Percentiles rank a stretch among this genome's conserved stretches.
Conservation (phyloP, 2,888 invertebrate species). For the Hirtodrosophila cameraria region DNA sequence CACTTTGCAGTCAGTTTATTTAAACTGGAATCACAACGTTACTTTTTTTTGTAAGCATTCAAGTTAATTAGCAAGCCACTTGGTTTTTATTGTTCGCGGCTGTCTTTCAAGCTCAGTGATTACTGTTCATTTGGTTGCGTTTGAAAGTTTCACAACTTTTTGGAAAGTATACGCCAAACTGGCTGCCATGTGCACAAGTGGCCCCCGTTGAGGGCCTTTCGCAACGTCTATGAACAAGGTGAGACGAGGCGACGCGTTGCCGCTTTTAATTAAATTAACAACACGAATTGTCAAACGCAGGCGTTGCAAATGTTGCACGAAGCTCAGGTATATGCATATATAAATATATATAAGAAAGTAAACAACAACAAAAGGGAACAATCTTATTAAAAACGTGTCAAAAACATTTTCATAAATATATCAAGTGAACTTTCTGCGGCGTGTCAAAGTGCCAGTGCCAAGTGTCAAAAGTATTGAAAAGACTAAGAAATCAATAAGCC, state of each 20-base stretch:
- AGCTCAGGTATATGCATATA: conserved; percentile 36
- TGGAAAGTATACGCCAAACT: conserved; percentile 8
- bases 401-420: conserved; percentile 78
- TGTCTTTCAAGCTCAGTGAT: conserved; percentile 4
- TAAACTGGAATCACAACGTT: background rate
- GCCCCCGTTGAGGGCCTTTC: conserved; percentile 12
- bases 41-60: background rate
- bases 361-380: conserved; percentile 38
- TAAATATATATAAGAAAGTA: conserved; percentile 5
- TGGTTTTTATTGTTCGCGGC: conserved; percentile 10
- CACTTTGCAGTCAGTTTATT: background rate
- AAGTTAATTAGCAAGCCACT: conserved; percentile 12
- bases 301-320: conserved; percentile 50
- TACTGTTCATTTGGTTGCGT: conserved; percentile 27
- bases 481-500: conserved; percentile 67
- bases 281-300: conserved; percentile 73
- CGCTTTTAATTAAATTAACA: conserved; percentile 77
- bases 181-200: conserved; percentile 32
- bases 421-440: conserved; percentile 68
- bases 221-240: conserved; percentile 34
- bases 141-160: conserved; percentile 30
- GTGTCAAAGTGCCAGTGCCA: conserved; percentile 73
- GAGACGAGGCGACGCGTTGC: too few relatives aligned
- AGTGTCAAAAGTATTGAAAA: conserved; percentile 72
- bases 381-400: conserved; percentile 78